Evolutionary conservation across 2,797 vertebrate genomes (phyloP).

Genomic region (Myotis myotis): DNA sequence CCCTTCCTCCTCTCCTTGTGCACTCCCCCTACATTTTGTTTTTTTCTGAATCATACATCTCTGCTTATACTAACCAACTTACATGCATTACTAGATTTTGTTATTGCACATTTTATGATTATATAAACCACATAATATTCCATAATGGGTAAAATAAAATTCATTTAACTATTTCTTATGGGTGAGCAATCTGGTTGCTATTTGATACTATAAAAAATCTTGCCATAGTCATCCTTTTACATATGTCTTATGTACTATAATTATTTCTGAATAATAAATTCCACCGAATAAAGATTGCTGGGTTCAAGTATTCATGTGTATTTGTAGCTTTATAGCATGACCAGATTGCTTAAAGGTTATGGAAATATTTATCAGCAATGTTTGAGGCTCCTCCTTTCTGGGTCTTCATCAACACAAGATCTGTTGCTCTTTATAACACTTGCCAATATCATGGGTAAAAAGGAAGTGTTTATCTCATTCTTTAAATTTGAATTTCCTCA

Average conservation of each 20-base stretch:
- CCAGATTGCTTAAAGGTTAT: neutral
- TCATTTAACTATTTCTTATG: neutral
- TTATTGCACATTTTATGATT: neutral
- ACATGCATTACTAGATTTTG: neutral
- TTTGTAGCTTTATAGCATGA: neutral
- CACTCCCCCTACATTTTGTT: neutral
- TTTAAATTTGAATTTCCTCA: neutral
- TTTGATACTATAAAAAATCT: neutral
- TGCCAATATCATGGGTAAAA: neutral
- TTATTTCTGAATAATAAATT: neutral
- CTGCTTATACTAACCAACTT: neutral
- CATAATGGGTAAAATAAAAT: neutral
- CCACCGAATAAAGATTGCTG: neutral
- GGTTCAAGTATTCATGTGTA: neutral
- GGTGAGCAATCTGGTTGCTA: neutral
- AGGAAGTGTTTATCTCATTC: neutral
- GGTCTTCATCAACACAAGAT: neutral
- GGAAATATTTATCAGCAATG: neutral
- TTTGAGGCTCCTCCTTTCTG: neutral
- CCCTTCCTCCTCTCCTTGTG: neutral
- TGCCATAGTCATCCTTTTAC: neutral
- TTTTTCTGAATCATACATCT: neutral
- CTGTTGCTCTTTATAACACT: neutral
- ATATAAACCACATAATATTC: neutral
- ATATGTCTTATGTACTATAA: neutral